phyloP scores from a whole-genome alignment of 2,797 vertebrate genomes.

The Cygnus olor region DNA sequence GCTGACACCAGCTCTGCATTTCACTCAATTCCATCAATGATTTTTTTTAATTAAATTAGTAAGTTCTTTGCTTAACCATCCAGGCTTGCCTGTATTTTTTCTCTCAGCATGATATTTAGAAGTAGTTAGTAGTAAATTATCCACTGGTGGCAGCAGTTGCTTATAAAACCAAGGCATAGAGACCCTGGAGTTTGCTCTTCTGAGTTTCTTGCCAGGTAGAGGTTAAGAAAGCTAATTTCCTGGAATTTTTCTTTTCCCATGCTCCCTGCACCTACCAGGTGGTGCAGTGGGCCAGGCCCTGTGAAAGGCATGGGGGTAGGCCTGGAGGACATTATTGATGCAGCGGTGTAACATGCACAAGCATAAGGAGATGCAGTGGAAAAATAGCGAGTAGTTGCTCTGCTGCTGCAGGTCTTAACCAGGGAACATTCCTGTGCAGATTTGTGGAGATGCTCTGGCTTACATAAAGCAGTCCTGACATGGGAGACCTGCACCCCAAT shows the following conservation, averaged over 20 bases:
- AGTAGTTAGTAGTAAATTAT: neutral
- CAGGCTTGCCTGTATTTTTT: neutral
- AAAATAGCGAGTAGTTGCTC: neutral
- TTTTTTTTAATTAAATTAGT: neutral
- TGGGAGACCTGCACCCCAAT: neutral
- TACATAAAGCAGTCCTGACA: neutral
- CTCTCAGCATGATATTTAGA: neutral
- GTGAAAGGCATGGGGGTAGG: neutral
- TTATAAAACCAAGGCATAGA: neutral
- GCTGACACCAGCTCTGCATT: neutral
- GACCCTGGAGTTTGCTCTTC: neutral
- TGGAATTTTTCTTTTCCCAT: neutral
- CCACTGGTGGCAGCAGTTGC: neutral
- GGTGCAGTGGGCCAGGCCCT: neutral
- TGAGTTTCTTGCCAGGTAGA: neutral
- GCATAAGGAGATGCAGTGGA: neutral
- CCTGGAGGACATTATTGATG: neutral
- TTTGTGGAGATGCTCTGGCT: neutral
- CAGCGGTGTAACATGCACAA: rapidly evolving
- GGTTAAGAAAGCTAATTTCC: neutral
- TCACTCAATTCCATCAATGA: neutral
- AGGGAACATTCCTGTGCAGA: rapidly evolving
- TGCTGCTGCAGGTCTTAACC: neutral
- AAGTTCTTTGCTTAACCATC: neutral
- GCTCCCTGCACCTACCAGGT: neutral